Evolutionary conservation across 2,888 invertebrate species (phyloP), one percentile per base, ranked within the genome.

Genomic region (Epiblema foenella): DNA sequence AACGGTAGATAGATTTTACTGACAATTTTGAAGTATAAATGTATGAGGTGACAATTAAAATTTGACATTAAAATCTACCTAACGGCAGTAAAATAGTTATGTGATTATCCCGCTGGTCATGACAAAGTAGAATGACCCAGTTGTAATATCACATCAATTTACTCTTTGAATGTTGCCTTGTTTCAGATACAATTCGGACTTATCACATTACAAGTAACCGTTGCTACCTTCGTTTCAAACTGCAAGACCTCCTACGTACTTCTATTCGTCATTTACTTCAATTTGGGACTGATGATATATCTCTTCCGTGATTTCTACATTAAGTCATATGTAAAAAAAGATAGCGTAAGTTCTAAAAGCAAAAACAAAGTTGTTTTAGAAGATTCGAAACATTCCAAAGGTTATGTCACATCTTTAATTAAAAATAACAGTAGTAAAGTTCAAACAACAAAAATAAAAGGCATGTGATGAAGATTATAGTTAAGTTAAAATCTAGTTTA

Each of bases 131-230:
- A n/a, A n/a, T n/a, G n/a, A n/a, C n/a, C n/a, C 4, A 24, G 24
- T 24, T 4, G 42, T 42, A 11, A 15, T 42, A 15, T 12, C 4
- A 42, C 15, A 11, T 11, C 4, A 12, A 12, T 20, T 33, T 33
- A 29, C 0, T 20, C 7, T 29, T 56, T 20, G 2, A 11, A 24
- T 54, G 29, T 1, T 29, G 8, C 37, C 15, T 62, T 62, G 29
- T 62, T 68, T 46, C 54, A 69, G 64, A 39, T 69, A 7, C 63
- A 69, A 57, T 64, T 64, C 42, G 69, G 62, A 24, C 49, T 69
- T 0, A 57, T 63, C 11, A 15, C 33, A 24, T 37, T 69, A 33
- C 69, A 69, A 7, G 18, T 69, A 0, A n/a, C 15, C n/a, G 0
- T 37, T n/a, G 20, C 24, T 7, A 49, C 37, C 4, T 24, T 12